phyloP scores from a whole-genome alignment of 1,140 invertebrate species.

The Notospermus geniculatus region DNA sequence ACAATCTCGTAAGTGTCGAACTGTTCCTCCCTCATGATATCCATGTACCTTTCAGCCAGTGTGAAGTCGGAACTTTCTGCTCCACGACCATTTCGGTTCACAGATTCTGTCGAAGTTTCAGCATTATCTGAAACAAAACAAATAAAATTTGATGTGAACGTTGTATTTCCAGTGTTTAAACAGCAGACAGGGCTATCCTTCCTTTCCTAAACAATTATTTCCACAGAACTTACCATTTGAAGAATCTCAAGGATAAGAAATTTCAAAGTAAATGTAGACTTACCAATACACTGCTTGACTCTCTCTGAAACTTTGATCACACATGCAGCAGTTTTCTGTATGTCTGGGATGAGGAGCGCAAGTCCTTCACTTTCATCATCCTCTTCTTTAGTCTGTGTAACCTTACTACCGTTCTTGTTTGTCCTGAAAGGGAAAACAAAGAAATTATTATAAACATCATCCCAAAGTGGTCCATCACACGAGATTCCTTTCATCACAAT shows the following conservation, averaged over 20 bases:
- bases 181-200: too few relatives aligned
- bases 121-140: slow-evolving; percentile 3
- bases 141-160: neutral
- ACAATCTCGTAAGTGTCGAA: slow-evolving; percentile 93
- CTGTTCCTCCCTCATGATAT: slow-evolving; percentile 82
- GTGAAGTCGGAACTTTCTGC: slow-evolving; percentile 17
- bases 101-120: neutral
- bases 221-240: too few relatives aligned
- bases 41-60: slow-evolving; percentile 70
- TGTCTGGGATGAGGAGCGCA: slow-evolving; percentile 82
- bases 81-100: neutral
- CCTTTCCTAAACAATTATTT: too few relatives aligned
- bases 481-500: too few relatives aligned
- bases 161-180: too few relatives aligned
- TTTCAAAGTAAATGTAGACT: too few relatives aligned
- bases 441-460: too few relatives aligned
- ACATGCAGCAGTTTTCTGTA: slow-evolving; percentile 75
- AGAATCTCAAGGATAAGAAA: too few relatives aligned
- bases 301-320: slow-evolving; percentile 58
- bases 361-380: slow-evolving; percentile 83
- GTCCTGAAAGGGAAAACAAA: too few relatives aligned
- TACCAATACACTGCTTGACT: slow-evolving; percentile 33
- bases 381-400: slow-evolving; percentile 62
- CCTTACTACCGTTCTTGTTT: slow-evolving; percentile 34
- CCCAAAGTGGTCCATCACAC: too few relatives aligned